Percentiles rank a stretch among this genome's conserved stretches.
These are phyloP conservation scores for Coccyzus lansbergi DNA, from an alignment of 2,797 vertebrate species.

Conservation along the genomic window DNA sequence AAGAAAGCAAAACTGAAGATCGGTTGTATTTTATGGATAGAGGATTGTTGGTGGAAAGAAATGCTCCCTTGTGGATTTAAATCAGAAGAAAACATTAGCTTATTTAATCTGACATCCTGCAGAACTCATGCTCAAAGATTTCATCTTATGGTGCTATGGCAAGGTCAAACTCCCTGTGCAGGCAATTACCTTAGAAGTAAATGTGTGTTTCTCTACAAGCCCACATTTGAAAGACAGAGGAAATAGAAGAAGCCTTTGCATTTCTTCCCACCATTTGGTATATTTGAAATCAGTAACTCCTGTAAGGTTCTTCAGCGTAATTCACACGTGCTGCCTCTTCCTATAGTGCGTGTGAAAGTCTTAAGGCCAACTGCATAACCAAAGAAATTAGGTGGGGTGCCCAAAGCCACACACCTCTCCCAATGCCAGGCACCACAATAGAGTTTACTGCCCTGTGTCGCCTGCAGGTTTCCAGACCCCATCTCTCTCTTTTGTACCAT, in stretches of 20 bases:
- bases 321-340: background rate
- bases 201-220: background rate
- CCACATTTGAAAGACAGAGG: background rate
- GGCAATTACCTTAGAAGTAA: background rate
- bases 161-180: background rate
- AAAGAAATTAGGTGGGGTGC: background rate
- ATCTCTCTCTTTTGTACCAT: background rate
- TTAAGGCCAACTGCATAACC: background rate
- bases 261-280: background rate
- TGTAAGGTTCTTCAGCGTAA: background rate
- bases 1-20: background rate
- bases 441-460: background rate
- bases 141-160: background rate
- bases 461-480: background rate
- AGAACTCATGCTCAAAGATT: background rate
- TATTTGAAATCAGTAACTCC: background rate
- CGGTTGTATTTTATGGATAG: background rate
- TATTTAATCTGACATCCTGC: background rate
- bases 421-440: background rate
- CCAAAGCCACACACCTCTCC: background rate
- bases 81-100: background rate
- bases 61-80: background rate
- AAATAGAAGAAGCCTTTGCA: background rate
- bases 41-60: background rate
- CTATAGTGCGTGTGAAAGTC: background rate